A percentile compares a stretch with the other conserved stretches of the same genome.
phyloP scores from a whole-genome alignment of 1,140 invertebrate genomes.

The Nebria ingens region DNA sequence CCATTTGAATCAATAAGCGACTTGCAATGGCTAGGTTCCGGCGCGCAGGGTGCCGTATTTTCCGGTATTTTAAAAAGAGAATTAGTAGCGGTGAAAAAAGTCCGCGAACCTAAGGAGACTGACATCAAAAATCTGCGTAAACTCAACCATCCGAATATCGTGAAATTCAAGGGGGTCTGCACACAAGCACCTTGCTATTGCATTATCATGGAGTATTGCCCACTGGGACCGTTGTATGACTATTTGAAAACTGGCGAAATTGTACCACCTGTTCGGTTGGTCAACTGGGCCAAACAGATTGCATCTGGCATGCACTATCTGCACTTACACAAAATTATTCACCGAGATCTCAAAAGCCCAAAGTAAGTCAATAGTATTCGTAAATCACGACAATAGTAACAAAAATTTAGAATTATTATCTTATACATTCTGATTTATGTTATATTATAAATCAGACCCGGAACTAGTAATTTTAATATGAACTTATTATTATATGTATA shows the following conservation, averaged over 20 bases:
- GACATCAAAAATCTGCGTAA: constrained; percentile 90
- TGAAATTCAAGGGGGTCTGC: constrained; percentile 92
- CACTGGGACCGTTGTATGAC: constrained; percentile 88
- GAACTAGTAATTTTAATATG: too few relatives aligned
- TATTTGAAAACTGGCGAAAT: constrained; percentile 68
- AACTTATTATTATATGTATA: too few relatives aligned
- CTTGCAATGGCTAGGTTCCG: constrained; percentile 86
- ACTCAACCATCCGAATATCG: constrained; percentile 93
- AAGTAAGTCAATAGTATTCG: constrained; percentile 63
- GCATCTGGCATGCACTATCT: constrained; percentile 94
- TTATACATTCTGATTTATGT: too few relatives aligned
- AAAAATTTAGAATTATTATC: too few relatives aligned
- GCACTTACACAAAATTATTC: constrained; percentile 94
- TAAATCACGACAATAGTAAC: too few relatives aligned
- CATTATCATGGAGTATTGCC: constrained; percentile 97
- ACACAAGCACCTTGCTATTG: constrained; percentile 89
- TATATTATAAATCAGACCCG: too few relatives aligned
- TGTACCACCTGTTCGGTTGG: constrained; percentile 72
- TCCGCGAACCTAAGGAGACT: constrained; percentile 85
- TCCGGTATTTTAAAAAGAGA: constrained; percentile 73
- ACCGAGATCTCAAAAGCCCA: constrained; percentile 91
- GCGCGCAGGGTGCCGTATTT: constrained; percentile 94
- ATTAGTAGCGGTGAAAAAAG: constrained; percentile 93
- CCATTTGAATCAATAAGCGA: constrained; percentile 88
- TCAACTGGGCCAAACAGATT: constrained; percentile 92